Evolutionary conservation across 2,797 vertebrate species (phyloP).

Genomic region (Chaetophractus vellerosus): DNA sequence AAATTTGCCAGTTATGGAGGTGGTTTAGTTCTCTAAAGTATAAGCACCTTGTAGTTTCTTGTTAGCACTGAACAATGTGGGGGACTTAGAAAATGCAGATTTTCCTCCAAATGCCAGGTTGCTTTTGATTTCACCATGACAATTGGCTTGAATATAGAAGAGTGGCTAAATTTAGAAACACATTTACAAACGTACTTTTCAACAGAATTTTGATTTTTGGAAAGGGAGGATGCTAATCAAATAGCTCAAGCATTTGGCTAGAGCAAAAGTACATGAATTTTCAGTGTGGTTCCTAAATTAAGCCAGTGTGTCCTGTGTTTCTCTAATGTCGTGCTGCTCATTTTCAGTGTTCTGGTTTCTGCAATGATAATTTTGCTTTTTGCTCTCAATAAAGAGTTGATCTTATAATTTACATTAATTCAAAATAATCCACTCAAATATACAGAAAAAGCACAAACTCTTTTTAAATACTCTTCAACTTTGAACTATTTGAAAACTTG

Average conservation of each 20-base stretch:
- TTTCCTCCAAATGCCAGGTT: neutral
- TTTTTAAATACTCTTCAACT: neutral
- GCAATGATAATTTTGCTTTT: neutral
- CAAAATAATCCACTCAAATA: neutral
- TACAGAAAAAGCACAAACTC: fast-evolving
- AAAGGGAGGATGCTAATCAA: fast-evolving
- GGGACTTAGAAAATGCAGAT: no score
- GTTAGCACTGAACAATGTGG: no score
- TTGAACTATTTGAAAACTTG: neutral
- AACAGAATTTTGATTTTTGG: neutral
- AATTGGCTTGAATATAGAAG: neutral
- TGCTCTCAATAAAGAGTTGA: neutral
- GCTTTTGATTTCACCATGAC: neutral
- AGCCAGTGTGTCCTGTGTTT: fast-evolving
- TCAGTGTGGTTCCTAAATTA: fast-evolving
- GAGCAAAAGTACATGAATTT: fast-evolving
- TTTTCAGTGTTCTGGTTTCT: neutral
- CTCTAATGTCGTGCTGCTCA: fast-evolving
- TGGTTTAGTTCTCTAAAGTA: fast-evolving
- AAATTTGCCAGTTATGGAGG: fast-evolving
- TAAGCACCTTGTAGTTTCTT: neutral
- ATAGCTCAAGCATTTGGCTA: fast-evolving
- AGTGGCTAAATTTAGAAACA: neutral
- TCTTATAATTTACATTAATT: fast-evolving
- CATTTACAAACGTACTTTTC: neutral